Evolutionary conservation across 1,140 invertebrate species (phyloP).

Genomic region (Rhynchophorus ferrugineus): DNA sequence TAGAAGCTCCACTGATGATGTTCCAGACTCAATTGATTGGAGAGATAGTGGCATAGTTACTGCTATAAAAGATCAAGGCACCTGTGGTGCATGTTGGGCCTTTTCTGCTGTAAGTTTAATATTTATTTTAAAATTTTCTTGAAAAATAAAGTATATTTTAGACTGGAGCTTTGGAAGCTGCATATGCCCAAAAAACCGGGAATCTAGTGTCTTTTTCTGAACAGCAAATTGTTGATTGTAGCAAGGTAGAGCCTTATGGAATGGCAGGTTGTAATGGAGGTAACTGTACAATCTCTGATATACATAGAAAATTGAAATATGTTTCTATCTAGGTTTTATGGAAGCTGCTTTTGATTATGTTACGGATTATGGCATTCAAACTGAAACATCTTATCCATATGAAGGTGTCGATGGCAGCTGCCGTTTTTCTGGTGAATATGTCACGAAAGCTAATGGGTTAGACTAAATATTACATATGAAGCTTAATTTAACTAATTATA

Average conservation of each 20-base stretch:
- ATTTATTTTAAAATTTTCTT: slow-evolving; percentile 11
- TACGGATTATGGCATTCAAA: slow-evolving; percentile 1
- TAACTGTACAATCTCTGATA: background rate
- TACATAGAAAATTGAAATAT: background rate
- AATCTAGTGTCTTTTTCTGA: background rate
- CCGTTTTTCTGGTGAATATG: background rate
- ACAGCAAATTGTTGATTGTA: background rate
- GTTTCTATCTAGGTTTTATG: background rate
- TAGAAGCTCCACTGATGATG: background rate
- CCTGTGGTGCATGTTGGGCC: slow-evolving; percentile 88
- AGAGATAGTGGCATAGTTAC: slow-evolving; percentile 75
- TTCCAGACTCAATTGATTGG: slow-evolving; percentile 61
- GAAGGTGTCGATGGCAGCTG: background rate
- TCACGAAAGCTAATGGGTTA: background rate
- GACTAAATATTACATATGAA: background rate
- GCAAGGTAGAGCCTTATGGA: background rate
- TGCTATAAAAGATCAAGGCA: slow-evolving; percentile 80
- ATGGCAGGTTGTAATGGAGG: slow-evolving; percentile 1
- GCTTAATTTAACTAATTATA: background rate
- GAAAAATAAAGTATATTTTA: background rate
- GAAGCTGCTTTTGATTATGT: slow-evolving; percentile 1
- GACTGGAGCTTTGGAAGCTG: background rate
- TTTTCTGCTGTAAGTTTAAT: slow-evolving; percentile 62
- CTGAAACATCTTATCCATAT: slow-evolving; percentile 5
- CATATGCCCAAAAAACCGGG: background rate